Evolutionary conservation across 2,888 invertebrate species (phyloP).

Genomic region (Lasioglossum calceatum): DNA sequence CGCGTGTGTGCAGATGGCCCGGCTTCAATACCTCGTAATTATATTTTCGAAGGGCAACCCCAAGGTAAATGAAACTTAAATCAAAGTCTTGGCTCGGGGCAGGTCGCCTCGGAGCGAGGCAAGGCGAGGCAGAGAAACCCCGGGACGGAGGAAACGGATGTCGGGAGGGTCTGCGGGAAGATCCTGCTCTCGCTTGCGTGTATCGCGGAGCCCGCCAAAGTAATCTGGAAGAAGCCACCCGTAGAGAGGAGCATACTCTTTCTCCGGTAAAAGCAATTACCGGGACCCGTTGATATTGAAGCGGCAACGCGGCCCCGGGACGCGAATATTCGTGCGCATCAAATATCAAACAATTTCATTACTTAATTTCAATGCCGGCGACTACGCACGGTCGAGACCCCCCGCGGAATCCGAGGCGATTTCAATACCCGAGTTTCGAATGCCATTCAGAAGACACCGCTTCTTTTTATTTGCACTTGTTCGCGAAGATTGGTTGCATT

Average conservation of each 20-base stretch:
- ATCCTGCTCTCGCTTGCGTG: conserved; percentile 48
- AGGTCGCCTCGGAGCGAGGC: conserved; percentile 39
- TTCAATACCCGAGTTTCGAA: background rate
- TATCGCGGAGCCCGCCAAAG: conserved; percentile 39
- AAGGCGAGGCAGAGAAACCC: conserved; percentile 1
- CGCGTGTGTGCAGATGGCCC: conserved; percentile 27
- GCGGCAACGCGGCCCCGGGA: background rate
- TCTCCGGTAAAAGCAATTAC: conserved; percentile 40
- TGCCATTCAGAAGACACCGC: background rate
- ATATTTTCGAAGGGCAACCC: conserved; percentile 74
- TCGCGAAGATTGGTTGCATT: background rate
- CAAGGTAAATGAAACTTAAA: conserved; percentile 79
- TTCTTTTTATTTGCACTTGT: background rate
- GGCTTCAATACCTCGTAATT: conserved; percentile 74
- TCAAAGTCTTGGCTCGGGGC: conserved; percentile 74
- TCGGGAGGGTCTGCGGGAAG: conserved; percentile 48
- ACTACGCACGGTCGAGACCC: background rate
- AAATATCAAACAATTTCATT: conserved; percentile 11
- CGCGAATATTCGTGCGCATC: conserved; percentile 1
- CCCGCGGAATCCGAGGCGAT: background rate
- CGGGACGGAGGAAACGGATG: conserved; percentile 39
- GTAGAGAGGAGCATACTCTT: conserved; percentile 23
- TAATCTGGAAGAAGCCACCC: conserved; percentile 51
- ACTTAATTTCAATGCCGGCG: background rate
- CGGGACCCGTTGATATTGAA: conserved; percentile 10